Evolutionary conservation across 1,140 invertebrate genomes (phyloP), one percentile per base, ranked within the genome.

Genomic region (Achroia grisella): DNA sequence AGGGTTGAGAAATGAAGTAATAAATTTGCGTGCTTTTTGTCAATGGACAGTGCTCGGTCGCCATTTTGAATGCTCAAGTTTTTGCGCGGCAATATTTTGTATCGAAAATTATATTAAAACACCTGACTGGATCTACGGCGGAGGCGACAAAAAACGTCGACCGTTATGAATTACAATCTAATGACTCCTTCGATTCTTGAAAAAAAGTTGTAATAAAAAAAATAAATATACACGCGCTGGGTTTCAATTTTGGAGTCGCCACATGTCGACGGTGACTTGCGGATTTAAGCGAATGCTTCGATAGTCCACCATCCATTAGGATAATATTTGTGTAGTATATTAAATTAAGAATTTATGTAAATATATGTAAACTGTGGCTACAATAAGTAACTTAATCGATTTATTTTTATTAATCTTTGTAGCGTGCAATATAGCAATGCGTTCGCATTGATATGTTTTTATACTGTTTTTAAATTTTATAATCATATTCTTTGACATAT

Each of bases 261-360:
- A 78, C 71, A 75, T 81, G 77, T 67, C 65, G 62, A 49, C 56
- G 46, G 61, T 81, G 77, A 81, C 77, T 81, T 72, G 77, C 74
- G 41, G 55, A 64, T 45, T 51, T 14, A 31, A 33, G 31, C 46
- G 39, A 41, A 43, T 31, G 43, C 36, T 48, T 23, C 17, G 2
- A 28, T 46, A 37, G 36, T 33, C 33, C 45, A 45, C 33, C 45
- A 49, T 54, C 29, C 44, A 32, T 8, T 41, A 13, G 3, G 12
- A 13, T 35, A n/a, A n/a, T n/a, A n/a, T 8, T 10, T 33, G 4
- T 9, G 10, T 23, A 23, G 6, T 23, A 23, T 3, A 23, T 23
- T 23, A 23, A 6, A 23, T 23, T 6, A 23, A 23, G 2, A 23
- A 3, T 23, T 3, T 23, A 23, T 23, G 2, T 23, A 6, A 3